Conservation (phyloP, 1,140 invertebrate genomes). For the Neodiprion fabricii region DNA sequence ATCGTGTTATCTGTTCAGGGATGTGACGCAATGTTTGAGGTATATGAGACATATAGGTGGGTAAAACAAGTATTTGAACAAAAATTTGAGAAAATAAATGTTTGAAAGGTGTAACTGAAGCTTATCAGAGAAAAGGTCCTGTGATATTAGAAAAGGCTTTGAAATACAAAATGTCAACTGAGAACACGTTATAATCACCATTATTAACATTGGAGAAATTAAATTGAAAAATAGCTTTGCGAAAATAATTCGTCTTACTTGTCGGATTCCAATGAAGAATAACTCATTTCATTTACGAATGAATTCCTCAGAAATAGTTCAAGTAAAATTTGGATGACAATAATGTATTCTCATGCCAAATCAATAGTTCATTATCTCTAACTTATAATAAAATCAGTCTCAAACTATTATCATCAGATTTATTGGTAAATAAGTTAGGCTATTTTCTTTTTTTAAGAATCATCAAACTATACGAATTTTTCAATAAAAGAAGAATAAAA, state of each 20-base stretch:
- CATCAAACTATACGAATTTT: no score
- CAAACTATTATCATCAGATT: no score
- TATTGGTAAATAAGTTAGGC: no score
- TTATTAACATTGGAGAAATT: no score
- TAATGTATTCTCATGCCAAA: conserved; percentile 14
- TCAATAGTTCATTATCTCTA: background rate
- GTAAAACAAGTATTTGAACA: background rate
- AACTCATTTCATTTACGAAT: background rate
- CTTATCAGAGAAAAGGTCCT: background rate
- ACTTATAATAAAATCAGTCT: no score
- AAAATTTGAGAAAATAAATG: background rate
- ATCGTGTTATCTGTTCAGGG: background rate
- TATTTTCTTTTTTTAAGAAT: no score
- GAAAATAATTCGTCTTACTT: conserved; percentile 8
- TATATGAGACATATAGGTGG: background rate
- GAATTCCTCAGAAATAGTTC: conserved; percentile 12
- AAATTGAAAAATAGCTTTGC: no score
- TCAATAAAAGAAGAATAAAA: no score
- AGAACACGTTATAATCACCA: no score
- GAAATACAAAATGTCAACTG: no score
- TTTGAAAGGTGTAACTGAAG: background rate
- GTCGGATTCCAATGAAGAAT: conserved; percentile 6
- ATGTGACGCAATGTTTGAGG: background rate
- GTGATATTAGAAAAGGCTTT: no score
- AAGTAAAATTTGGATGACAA: conserved; percentile 12